A percentile compares a stretch with the other conserved stretches of the same genome.
Evolutionary conservation across 2,113 vertebrate species (phyloP).

Genomic region (Mellivora capensis): DNA sequence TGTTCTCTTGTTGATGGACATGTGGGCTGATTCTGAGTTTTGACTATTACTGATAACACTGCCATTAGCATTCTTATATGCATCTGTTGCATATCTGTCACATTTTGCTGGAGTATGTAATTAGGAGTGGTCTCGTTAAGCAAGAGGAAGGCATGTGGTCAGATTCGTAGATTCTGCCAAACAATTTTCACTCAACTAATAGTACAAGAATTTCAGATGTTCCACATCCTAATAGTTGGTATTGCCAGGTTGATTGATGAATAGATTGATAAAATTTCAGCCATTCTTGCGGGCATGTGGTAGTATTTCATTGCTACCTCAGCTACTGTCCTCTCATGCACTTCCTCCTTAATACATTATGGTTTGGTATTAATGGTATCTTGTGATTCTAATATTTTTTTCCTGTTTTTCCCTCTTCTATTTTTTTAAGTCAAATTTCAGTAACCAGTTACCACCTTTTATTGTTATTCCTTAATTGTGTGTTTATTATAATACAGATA

Average conservation of each 20-base stretch:
- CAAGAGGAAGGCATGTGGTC: not conserved
- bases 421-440: not conserved
- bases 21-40: not conserved
- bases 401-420: not conserved
- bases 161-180: not conserved
- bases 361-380: not conserved
- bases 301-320: not conserved
- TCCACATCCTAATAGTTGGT: not conserved
- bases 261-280: not conserved
- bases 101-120: not conserved
- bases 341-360: not conserved
- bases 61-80: not conserved
- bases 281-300: not conserved
- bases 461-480: not conserved
- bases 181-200: not conserved
- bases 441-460: not conserved
- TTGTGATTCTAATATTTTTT: not conserved
- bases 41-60: not conserved
- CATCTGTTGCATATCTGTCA: not conserved
- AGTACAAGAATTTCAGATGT: not conserved
- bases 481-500: not conserved
- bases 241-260: not conserved
- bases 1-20: not conserved
- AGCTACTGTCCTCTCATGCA: not conserved
- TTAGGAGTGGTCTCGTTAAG: not conserved